Conservation (phyloP, 2,113 vertebrate species). For the Mormoops blainvillei region DNA sequence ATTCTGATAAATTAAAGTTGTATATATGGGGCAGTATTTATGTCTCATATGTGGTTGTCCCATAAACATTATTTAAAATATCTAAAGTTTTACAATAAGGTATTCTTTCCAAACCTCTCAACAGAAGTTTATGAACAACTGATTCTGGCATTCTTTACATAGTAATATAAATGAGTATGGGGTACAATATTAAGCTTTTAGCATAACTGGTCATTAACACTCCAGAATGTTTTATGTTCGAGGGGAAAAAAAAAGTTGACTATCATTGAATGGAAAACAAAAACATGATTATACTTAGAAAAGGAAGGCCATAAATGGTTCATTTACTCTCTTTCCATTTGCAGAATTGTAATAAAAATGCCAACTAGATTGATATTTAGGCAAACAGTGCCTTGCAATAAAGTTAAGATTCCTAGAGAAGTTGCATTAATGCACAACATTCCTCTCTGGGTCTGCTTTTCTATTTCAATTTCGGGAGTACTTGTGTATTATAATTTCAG, state of each 20-base stretch:
- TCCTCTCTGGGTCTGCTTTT: slow-evolving; percentile 67
- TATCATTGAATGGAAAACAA: slow-evolving; percentile 72
- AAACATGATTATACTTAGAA: slow-evolving; percentile 76
- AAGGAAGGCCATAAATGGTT: slow-evolving; percentile 78
- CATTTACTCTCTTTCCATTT: slow-evolving; percentile 82
- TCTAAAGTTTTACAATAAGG: not conserved
- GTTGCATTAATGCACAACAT: slow-evolving; percentile 70
- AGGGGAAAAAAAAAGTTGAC: slow-evolving; percentile 35
- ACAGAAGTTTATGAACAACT: slow-evolving; percentile 50
- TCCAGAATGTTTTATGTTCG: slow-evolving; percentile 63
- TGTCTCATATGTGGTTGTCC: not conserved
- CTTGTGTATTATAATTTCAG: slow-evolving; percentile 60
- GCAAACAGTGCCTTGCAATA: slow-evolving; percentile 73
- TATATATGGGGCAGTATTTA: not conserved
- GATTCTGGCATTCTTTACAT: not conserved
- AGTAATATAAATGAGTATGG: slow-evolving; percentile 12
- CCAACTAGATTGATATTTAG: slow-evolving; percentile 81
- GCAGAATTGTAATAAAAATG: slow-evolving; percentile 81
- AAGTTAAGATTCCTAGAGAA: slow-evolving; percentile 76
- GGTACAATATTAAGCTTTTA: slow-evolving; percentile 19
- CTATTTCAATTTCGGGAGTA: slow-evolving; percentile 57
- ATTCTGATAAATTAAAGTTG: slow-evolving; percentile 16
- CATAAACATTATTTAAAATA: slow-evolving; percentile 54
- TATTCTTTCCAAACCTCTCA: slow-evolving; percentile 41
- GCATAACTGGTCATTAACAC: slow-evolving; percentile 64